Percentiles rank a stretch among this genome's conserved stretches.
Evolutionary conservation across 2,888 invertebrate genomes (phyloP).

Genomic region (Ochropacha duplaris): DNA sequence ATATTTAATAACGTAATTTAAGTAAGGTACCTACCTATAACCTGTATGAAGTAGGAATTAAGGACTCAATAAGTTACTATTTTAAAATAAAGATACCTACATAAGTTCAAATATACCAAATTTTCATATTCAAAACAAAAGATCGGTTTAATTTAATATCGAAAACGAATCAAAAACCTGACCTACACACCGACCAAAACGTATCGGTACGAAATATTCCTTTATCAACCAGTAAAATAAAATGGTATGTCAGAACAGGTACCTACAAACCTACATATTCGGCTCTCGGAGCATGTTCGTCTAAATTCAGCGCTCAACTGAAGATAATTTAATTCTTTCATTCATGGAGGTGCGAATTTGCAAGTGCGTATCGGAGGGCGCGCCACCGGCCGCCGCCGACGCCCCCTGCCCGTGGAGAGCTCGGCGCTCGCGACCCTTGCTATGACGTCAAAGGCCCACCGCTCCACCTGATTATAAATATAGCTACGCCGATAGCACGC

Average conservation of each 20-base stretch:
- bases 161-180: not conserved
- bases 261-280: conserved; percentile 27
- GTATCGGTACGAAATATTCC: not conserved
- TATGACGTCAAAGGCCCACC: conserved; percentile 78
- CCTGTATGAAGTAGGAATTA: too few species aligned
- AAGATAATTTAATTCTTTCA: conserved; percentile 76
- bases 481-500: conserved; percentile 73
- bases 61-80: too few species aligned
- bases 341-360: conserved; percentile 80
- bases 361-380: conserved; percentile 78
- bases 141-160: too few species aligned
- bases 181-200: not conserved
- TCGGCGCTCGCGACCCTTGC: conserved; percentile 45
- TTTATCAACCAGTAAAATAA: conserved; percentile 11
- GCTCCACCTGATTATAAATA: conserved; percentile 77
- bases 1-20: too few species aligned
- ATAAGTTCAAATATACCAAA: too few species aligned
- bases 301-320: conserved; percentile 57
- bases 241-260: conserved; percentile 23
- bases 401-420: conserved; percentile 29
- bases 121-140: too few species aligned
- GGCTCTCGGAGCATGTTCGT: conserved; percentile 58
- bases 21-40: too few species aligned
- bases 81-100: too few species aligned
- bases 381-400: conserved; percentile 43